A percentile compares a stretch with the other conserved stretches of the same genome.
Conservation (phyloP, 2,113 vertebrate species). For the Tonatia bakeri region DNA sequence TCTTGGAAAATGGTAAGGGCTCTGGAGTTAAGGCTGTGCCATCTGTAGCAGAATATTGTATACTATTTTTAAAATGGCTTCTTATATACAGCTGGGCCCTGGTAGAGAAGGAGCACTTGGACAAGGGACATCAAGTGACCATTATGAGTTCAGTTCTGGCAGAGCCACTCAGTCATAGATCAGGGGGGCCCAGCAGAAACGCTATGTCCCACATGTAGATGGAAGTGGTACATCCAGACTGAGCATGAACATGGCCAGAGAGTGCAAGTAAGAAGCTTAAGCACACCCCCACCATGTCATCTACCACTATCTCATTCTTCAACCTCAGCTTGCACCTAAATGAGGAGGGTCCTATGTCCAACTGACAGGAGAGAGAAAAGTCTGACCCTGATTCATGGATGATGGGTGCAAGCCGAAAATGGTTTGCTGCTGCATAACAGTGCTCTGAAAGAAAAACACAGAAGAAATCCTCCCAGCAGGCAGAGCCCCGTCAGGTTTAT, state of each 20-base stretch:
- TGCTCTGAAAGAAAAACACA: not conserved
- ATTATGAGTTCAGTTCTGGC: not conserved
- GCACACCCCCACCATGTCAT: not conserved
- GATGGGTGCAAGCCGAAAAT: not conserved
- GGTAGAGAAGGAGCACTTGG: not conserved
- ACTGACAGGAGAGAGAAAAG: not conserved
- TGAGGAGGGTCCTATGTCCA: not conserved
- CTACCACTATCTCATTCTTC: not conserved
- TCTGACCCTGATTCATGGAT: not conserved
- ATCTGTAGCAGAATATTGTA: not conserved
- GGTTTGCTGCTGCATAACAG: not conserved
- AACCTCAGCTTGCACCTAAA: not conserved
- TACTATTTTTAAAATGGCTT: not conserved
- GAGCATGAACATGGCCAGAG: not conserved
- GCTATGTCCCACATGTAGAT: not conserved
- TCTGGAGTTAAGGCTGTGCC: not conserved
- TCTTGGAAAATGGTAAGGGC: not conserved
- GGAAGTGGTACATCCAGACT: not conserved
- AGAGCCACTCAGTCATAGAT: not conserved
- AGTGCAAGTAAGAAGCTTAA: not conserved
- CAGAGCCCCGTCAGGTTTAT: not conserved
- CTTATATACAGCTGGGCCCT: not conserved
- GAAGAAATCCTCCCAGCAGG: not conserved
- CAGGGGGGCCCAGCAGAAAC: not conserved
- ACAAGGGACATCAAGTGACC: not conserved